Conservation (phyloP, 1,140 invertebrate species). For the Mactra quadrangularis region DNA sequence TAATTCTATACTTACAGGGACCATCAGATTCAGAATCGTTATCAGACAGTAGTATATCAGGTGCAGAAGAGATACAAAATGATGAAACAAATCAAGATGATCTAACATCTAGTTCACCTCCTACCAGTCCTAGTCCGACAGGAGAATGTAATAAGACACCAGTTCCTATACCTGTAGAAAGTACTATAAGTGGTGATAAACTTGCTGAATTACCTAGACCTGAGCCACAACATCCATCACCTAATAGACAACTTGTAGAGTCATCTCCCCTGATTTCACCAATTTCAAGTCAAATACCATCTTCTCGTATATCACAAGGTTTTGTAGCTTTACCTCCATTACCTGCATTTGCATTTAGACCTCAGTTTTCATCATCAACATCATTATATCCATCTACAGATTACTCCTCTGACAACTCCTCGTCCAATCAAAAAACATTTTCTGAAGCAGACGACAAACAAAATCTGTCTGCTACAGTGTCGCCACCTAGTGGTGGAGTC, state of each 20-base stretch:
- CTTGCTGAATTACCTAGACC: conserved; percentile 78
- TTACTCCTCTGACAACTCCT: conserved; percentile 14
- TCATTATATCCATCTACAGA: conserved; percentile 29
- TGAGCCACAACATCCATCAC: conserved; percentile 73
- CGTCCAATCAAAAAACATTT: conserved; percentile 32
- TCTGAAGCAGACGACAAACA: conserved; percentile 40
- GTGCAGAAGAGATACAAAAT: conserved; percentile 81
- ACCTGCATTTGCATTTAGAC: conserved; percentile 49
- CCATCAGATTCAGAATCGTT: conserved; percentile 80
- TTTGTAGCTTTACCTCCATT: conserved; percentile 58
- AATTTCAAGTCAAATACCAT: conserved; percentile 37
- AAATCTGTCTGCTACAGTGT: conserved; percentile 6
- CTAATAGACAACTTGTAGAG: conserved; percentile 55
- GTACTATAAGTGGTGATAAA: conserved; percentile 46
- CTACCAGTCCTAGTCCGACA: conserved; percentile 77
- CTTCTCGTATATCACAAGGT: conserved; percentile 56
- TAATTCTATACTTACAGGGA: conserved; percentile 66
- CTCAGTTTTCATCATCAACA: conserved; percentile 7
- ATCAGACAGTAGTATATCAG: conserved; percentile 81
- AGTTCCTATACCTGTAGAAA: conserved; percentile 31
- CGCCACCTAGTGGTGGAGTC: neutral
- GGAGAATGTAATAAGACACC: conserved; percentile 68
- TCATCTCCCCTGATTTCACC: conserved; percentile 44
- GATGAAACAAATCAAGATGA: conserved; percentile 82
- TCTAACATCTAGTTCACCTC: conserved; percentile 76